phyloP scores from a whole-genome alignment of 2,888 invertebrate species.

The Macrophya annulata region DNA sequence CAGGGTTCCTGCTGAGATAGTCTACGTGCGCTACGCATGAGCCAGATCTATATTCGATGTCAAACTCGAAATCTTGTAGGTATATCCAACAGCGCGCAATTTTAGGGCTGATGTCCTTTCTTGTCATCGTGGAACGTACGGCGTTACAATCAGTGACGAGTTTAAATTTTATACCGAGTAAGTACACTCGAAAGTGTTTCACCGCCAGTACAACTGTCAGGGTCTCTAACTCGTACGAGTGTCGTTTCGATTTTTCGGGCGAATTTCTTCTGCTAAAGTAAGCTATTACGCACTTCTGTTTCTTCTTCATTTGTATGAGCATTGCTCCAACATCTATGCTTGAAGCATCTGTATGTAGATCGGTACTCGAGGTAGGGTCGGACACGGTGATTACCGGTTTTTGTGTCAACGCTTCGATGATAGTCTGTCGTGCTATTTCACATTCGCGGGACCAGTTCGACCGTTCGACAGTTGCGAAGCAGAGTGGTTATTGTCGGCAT shows the following conservation, averaged over 20 bases:
- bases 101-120: slow-evolving; percentile 63
- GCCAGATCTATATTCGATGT: slow-evolving; percentile 62
- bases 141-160: slow-evolving; percentile 73
- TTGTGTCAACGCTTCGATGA: slow-evolving; percentile 56
- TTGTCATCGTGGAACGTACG: slow-evolving; percentile 67
- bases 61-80: slow-evolving; percentile 62
- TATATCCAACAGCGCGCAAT: slow-evolving; percentile 62
- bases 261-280: slow-evolving; percentile 21
- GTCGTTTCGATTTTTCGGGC: slow-evolving; percentile 46
- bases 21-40: slow-evolving; percentile 64
- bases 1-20: slow-evolving; percentile 59
- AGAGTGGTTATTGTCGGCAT: slow-evolving; percentile 23
- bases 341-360: slow-evolving; percentile 50
- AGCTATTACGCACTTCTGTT: neutral
- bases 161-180: slow-evolving; percentile 68
- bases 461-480: slow-evolving; percentile 14
- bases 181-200: slow-evolving; percentile 71
- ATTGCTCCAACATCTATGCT: slow-evolving; percentile 7
- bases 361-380: slow-evolving; percentile 54
- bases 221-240: slow-evolving; percentile 74
- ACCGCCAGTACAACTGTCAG: slow-evolving; percentile 71
- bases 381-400: slow-evolving; percentile 53
- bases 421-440: slow-evolving; percentile 55
- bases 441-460: slow-evolving; percentile 44
- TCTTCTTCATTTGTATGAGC: neutral